Base-by-base conservation (phyloP, 2,797 vertebrate genomes). In the Agapornis canus region DNA sequence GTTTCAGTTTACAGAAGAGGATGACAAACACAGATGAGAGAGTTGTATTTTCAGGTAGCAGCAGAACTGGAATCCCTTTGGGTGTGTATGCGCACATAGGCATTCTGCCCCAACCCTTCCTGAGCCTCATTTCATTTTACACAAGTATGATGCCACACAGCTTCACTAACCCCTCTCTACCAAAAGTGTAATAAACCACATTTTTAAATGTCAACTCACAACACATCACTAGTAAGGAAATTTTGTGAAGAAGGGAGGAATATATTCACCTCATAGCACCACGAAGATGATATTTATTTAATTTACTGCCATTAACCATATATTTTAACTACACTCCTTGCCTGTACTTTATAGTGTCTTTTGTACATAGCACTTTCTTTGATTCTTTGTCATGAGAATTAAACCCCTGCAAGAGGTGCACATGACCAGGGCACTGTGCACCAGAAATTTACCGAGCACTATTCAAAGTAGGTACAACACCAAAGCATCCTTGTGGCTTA, bases 41-140 rank as follows among this genome's bases (percentile, higher is more conserved):
- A n/a, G 3, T 23, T 60, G 29, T 35, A 17, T 63, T 89, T 79
- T 63, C 20, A 65, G 27, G 18, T 25, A 82, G 13, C 12, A 68
- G 49, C 40, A 81, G 25, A 71, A 11, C 13, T 45, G 26, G 32
- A 52, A 78, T 26, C 3, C 10, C 43, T 66, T 70, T 40, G 31
- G 6, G 3, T 43, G 3, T 21, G 14, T 14, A 23, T 9, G 12
- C 3, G 8, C 10, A 51, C 1, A 3, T 11, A 45, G 12, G 8
- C 3, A 47, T 7, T 5, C 9, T 0, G 1, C 5, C 26, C 3
- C 1, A 13, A 42, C 4, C 26, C 61, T 49, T 68, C 27, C 22
- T 64, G 89, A 75, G 4, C 22, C 31, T 40, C 25, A 40, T 92
- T 64, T 80, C 3, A 1, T 1, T 2, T 81, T 85, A 17, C 63